Evolutionary conservation across 2,113 vertebrate genomes (phyloP).

Genomic region (Melanocharis versteri): DNA sequence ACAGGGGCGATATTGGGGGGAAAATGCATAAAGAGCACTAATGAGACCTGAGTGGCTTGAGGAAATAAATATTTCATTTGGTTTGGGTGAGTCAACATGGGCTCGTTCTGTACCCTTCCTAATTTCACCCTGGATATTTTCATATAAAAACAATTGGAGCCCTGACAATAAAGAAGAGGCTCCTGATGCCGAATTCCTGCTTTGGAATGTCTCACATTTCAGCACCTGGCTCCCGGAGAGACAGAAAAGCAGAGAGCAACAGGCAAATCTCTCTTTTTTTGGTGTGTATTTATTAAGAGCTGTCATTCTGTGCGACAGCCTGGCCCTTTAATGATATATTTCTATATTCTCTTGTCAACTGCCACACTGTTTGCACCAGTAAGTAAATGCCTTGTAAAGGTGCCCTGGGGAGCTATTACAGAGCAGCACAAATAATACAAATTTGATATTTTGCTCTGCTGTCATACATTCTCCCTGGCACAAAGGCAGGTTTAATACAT

Average conservation of each 20-base stretch:
- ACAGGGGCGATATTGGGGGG: neutral
- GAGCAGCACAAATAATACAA: conserved; percentile 35
- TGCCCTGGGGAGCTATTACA: conserved; percentile 47
- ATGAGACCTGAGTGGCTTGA: neutral
- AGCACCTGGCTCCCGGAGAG: neutral
- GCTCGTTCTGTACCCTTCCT: neutral
- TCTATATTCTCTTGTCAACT: conserved; percentile 28
- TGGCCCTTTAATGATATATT: conserved; percentile 7
- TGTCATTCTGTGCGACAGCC: neutral
- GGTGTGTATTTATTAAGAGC: neutral
- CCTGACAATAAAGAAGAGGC: neutral
- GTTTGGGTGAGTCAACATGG: neutral
- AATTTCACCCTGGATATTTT: neutral
- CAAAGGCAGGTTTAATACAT: neutral
- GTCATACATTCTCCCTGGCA: conserved; percentile 26
- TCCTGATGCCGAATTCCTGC: neutral
- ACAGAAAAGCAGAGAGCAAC: neutral
- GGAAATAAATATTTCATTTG: conserved; percentile 16
- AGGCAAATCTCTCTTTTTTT: neutral
- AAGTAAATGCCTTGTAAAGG: conserved; percentile 46
- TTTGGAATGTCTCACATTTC: neutral
- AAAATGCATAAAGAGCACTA: neutral
- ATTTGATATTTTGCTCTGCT: conserved; percentile 39
- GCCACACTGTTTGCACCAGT: conserved; percentile 58
- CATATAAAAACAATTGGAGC: neutral